phyloP scores from a whole-genome alignment of 2,113 vertebrate genomes.

The Clarias magur region DNA sequence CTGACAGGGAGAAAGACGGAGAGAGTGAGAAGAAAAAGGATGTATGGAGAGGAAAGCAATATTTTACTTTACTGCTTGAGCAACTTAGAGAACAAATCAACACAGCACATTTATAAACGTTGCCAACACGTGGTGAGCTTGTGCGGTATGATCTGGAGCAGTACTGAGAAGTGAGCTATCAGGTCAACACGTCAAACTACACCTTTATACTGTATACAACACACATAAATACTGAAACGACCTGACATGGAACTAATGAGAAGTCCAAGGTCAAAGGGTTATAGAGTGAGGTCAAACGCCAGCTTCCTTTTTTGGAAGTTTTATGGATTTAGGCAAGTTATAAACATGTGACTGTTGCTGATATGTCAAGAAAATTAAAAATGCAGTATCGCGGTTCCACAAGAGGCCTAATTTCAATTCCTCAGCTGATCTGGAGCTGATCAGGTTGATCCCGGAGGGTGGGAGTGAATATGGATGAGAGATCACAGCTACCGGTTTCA shows the following conservation, averaged over 20 bases:
- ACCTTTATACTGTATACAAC: background rate
- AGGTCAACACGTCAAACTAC: constrained; percentile 3
- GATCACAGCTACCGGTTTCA: background rate
- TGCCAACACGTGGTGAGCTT: constrained; percentile 15
- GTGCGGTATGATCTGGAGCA: background rate
- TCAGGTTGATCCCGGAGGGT: background rate
- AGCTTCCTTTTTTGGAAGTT: background rate
- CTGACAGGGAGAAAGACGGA: constrained; percentile 23
- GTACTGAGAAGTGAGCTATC: background rate
- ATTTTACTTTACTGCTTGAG: constrained; percentile 1
- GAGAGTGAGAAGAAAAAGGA: constrained; percentile 10
- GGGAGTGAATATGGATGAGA: constrained; percentile 1
- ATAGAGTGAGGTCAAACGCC: background rate
- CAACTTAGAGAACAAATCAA: background rate
- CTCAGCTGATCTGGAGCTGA: background rate
- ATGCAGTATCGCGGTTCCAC: background rate
- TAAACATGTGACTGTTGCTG: background rate
- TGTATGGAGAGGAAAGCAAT: constrained; percentile 4
- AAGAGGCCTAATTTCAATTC: background rate
- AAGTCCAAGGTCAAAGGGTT: background rate
- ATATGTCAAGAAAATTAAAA: background rate
- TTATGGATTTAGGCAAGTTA: background rate
- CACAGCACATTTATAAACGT: constrained; percentile 7
- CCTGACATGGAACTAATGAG: background rate
- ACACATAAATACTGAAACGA: background rate